Evolutionary conservation across 1,140 invertebrate species (phyloP).

Genomic region (Micrasema longulum): DNA sequence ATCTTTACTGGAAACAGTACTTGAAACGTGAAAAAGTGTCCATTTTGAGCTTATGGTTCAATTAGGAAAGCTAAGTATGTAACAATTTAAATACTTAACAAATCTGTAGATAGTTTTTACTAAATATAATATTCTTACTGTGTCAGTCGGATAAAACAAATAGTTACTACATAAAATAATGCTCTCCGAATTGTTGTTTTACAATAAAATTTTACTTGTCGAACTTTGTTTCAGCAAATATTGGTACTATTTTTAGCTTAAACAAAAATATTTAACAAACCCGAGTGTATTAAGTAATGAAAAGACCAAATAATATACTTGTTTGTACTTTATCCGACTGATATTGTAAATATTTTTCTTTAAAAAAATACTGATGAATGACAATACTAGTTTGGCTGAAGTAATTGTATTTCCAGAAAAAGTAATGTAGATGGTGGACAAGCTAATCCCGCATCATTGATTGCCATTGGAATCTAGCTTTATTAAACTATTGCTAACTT

Average conservation of each 20-base stretch:
- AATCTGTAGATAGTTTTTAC: constrained; percentile 28
- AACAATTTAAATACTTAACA: constrained; percentile 33
- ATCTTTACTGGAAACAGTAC: no score
- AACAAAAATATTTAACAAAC: no score
- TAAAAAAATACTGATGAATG: constrained; percentile 52
- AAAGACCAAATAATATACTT: no score
- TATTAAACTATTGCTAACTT: constrained; percentile 25
- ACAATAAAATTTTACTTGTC: no score
- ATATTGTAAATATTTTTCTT: constrained; percentile 24
- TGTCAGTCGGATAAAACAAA: constrained; percentile 13
- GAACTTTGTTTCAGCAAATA: no score
- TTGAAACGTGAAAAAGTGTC: constrained; percentile 8
- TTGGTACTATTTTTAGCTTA: no score
- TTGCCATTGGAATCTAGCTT: constrained; percentile 49
- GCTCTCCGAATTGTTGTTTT: no score
- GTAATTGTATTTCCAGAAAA: constrained; percentile 42
- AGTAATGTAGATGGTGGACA: constrained; percentile 17
- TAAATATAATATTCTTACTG: constrained; percentile 25
- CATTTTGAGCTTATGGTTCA: constrained; percentile 33
- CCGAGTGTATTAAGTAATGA: no score
- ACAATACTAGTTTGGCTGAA: constrained; percentile 51
- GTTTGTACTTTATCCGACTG: constrained; percentile 1
- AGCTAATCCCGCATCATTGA: constrained; percentile 34
- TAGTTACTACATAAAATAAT: no score
- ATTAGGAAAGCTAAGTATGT: constrained; percentile 28